Base-by-base conservation (phyloP, 2,797 vertebrate species). In the Lates japonicus region DNA sequence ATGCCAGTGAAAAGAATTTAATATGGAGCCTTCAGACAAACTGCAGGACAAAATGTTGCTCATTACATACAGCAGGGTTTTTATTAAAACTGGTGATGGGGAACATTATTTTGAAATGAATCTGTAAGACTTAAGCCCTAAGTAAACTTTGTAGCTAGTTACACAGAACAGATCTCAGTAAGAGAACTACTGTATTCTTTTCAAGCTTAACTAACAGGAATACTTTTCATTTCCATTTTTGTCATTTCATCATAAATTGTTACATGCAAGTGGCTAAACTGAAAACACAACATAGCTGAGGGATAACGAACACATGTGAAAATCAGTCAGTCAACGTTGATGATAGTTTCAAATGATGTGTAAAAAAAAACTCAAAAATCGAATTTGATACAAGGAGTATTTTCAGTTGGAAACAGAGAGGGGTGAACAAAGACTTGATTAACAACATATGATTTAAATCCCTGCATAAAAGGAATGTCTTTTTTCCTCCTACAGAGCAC, bases 31-130 rank as follows among this genome's bases (percentile, higher is more conserved):
- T 37, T 11, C n/a, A 76, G 46, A 83, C 29, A 78, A 76, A 80
- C 73, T 55, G 33, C 35, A 29, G 81, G 79, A 68, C 31, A 81
- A 81, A 88, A 54, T 55, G 31, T 41, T 67, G 31, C 68, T 79
- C 41, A 69, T 74, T 57, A 73, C 57, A 76, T 39, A 60, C n/a
- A 59, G 22, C 48, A 49, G 25, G 76, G 49, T 86, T 82, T 82
- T 67, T 76, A 87, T 83, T 74, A 72, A 87, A 89, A 72, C 55
- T 62, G 60, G 68, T 25, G 69, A 78, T 55, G 76, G 20, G 71
- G 76, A 81, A 85, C 61, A 76, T 68, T 76, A 31, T 71, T 77
- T 72, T 82, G 54, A 74, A 79, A 81, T 62, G 41, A 55, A 74
- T 54, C 25, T 69, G 16, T 11, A 5, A 59, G 31, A 59, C 25